Conservation (phyloP, 2,888 invertebrate genomes). For the Ophion costatus region DNA sequence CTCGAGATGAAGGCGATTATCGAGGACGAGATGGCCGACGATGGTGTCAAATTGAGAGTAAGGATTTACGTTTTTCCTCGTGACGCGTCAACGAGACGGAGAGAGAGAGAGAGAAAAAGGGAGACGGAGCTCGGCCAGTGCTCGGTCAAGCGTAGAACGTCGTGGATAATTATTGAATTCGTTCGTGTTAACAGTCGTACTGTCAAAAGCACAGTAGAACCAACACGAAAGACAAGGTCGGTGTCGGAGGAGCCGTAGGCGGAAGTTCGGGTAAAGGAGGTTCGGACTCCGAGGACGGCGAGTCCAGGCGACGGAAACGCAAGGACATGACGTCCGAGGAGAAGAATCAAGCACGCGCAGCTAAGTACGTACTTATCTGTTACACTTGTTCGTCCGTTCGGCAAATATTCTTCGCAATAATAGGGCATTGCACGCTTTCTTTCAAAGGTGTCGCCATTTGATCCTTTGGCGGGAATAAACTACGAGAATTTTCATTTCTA, state of each 20-base stretch:
- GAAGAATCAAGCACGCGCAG: conserved; percentile 95
- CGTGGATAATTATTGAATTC: neutral
- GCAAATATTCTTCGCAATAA: neutral
- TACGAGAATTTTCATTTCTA: too few species aligned
- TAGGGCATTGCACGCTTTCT: too few species aligned
- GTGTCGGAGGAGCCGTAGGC: conserved; percentile 77
- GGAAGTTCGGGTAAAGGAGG: conserved; percentile 82
- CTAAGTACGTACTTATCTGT: conserved; percentile 84
- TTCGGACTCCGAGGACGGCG: conserved; percentile 92
- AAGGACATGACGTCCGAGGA: conserved; percentile 98
- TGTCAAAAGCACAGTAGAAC: conserved; percentile 98
- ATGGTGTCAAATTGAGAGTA: conserved; percentile 93
- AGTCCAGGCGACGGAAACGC: conserved; percentile 91
- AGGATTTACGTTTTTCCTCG: conserved; percentile 62
- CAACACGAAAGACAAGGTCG: conserved; percentile 92
- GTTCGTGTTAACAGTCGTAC: conserved; percentile 89
- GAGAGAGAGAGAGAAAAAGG: neutral
- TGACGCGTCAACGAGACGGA: neutral
- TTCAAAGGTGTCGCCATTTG: too few species aligned
- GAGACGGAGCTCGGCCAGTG: too few species aligned
- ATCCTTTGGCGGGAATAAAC: too few species aligned
- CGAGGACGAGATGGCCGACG: conserved; percentile 97
- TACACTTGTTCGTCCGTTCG: neutral
- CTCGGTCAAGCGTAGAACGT: neutral
- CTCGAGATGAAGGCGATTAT: conserved; percentile 99